phyloP scores from a whole-genome alignment of 2,888 invertebrate species.

The Nycteola revayana region DNA sequence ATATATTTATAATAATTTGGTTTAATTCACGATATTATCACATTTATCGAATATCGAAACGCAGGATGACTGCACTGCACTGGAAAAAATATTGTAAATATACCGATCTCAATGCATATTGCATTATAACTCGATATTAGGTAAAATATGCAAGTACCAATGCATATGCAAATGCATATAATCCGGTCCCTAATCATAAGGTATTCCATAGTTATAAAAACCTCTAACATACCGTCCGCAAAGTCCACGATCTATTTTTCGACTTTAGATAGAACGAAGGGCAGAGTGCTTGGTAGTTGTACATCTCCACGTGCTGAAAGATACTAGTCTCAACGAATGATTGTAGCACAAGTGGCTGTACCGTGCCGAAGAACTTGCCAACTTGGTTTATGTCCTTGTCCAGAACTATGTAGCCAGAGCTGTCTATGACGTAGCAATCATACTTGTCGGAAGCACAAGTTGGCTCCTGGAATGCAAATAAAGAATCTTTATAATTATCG shows the following conservation, averaged over 20 bases:
- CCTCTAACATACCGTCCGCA: constrained; percentile 62
- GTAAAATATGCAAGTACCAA: too few relatives aligned
- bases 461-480: constrained; percentile 46
- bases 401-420: constrained; percentile 93
- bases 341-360: constrained; percentile 85
- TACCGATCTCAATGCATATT: too few relatives aligned
- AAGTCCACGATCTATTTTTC: constrained; percentile 48
- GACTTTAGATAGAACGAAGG: constrained; percentile 41
- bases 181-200: too few relatives aligned
- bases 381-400: constrained; percentile 84
- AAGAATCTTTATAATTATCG: too few relatives aligned
- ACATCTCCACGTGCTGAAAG: constrained; percentile 88
- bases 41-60: too few relatives aligned
- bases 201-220: too few relatives aligned
- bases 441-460: constrained; percentile 80
- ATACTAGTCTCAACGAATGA: constrained; percentile 87
- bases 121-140: too few relatives aligned
- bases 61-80: too few relatives aligned
- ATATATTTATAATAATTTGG: too few relatives aligned
- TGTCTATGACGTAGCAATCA: constrained; percentile 95
- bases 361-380: constrained; percentile 93
- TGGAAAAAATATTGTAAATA: too few relatives aligned
- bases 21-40: too few relatives aligned
- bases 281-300: constrained; percentile 93
- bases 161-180: too few relatives aligned